phyloP scores from a whole-genome alignment of 2,113 vertebrate genomes.

The Rhipidura dahli region DNA sequence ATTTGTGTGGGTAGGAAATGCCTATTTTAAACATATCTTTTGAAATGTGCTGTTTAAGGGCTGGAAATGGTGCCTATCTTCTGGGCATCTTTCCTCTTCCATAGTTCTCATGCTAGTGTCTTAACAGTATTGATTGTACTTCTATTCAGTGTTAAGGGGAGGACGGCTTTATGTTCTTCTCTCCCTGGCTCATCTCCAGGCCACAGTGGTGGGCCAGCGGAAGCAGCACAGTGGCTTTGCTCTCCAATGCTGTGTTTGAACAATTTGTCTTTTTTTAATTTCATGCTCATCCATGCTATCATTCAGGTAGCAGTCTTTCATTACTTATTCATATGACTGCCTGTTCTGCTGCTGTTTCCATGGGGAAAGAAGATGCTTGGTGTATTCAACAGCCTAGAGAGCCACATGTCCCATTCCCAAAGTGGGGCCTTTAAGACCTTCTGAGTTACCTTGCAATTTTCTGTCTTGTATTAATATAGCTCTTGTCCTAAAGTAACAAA shows the following conservation, averaged over 20 bases:
- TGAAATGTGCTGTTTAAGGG: neutral
- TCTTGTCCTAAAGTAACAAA: neutral
- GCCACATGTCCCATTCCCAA: fast-evolving
- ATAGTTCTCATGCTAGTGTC: neutral
- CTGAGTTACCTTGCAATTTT: neutral
- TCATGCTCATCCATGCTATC: neutral
- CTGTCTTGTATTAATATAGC: neutral
- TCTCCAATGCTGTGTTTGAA: neutral
- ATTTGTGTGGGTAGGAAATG: neutral
- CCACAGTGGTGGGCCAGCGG: neutral
- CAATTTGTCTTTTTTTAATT: neutral
- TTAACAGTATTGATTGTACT: neutral
- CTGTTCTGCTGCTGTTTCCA: neutral
- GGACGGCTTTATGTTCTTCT: neutral
- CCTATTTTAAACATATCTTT: neutral
- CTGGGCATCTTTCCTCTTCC: neutral
- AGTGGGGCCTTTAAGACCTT: neutral
- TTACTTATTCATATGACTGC: neutral
- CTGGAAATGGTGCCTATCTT: neutral
- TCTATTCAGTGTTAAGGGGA: neutral
- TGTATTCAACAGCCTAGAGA: neutral
- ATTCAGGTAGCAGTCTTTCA: neutral
- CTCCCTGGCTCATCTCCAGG: neutral
- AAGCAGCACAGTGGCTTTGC: neutral
- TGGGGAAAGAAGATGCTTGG: neutral